phyloP scores from a whole-genome alignment of 1,140 invertebrate genomes.

The Neodiprion lecontei region DNA sequence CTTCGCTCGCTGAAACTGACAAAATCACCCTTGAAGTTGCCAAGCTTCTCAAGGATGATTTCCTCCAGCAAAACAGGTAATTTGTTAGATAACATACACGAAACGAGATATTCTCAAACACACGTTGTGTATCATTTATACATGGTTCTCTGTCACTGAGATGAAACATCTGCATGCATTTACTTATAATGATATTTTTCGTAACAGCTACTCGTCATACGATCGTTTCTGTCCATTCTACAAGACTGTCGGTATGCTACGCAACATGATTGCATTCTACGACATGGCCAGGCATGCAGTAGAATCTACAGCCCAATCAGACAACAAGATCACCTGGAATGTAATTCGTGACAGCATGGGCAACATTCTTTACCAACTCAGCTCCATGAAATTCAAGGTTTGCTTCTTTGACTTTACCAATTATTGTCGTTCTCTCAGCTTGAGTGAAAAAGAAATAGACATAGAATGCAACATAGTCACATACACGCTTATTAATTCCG shows the following conservation, averaged over 20 bases:
- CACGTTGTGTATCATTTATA: neutral
- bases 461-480: constrained; percentile 7
- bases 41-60: constrained; percentile 98
- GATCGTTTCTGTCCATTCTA: constrained; percentile 99
- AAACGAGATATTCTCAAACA: neutral
- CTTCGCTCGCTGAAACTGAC: constrained; percentile 97
- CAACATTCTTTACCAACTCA: constrained; percentile 95
- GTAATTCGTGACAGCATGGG: constrained; percentile 97
- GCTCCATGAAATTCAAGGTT: constrained; percentile 99
- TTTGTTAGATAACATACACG: constrained; percentile 5
- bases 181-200: constrained; percentile 32
- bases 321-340: constrained; percentile 99
- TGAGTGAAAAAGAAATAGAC: constrained; percentile 14
- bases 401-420: neutral
- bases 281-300: constrained; percentile 97
- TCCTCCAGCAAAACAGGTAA: constrained; percentile 96
- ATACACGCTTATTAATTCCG: neutral
- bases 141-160: too few relatives aligned
- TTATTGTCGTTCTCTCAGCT: neutral
- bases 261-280: constrained; percentile 98
- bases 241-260: constrained; percentile 98
- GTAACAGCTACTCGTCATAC: constrained; percentile 89
- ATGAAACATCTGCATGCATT: neutral
- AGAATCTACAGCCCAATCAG: constrained; percentile 96
- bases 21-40: constrained; percentile 99